Percentiles rank a stretch among this genome's conserved stretches.
phyloP scores from a whole-genome alignment of 2,888 invertebrate genomes.

The Odontocolon sp. region DNA sequence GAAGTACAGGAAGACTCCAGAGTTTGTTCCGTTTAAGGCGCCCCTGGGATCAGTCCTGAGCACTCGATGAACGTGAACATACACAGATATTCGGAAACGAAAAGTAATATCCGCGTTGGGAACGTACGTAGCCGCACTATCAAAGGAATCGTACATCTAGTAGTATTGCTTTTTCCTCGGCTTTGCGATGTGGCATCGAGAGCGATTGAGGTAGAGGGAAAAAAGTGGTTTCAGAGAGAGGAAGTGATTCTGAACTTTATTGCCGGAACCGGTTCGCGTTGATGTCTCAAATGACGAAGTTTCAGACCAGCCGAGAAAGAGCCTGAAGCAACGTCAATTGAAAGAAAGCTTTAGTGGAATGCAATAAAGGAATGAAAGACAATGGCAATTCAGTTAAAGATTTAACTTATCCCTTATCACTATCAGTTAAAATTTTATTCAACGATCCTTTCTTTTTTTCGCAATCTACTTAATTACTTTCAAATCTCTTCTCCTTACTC shows the following conservation, averaged over 20 bases:
- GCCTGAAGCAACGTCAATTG: neutral
- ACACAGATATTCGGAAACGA: neutral
- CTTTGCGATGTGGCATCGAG: no score
- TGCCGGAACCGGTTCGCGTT: neutral
- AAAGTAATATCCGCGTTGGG: conserved; percentile 47
- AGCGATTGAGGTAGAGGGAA: no score
- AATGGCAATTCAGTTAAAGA: no score
- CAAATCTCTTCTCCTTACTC: no score
- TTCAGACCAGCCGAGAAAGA: neutral
- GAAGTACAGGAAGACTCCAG: conserved; percentile 21
- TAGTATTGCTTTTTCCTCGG: neutral
- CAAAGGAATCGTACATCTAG: conserved; percentile 8
- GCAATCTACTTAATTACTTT: no score
- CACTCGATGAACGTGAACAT: neutral
- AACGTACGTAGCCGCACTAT: conserved; percentile 5
- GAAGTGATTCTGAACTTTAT: conserved; percentile 32
- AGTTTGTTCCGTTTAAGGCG: conserved; percentile 12
- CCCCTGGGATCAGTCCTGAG: neutral
- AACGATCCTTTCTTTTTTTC: no score
- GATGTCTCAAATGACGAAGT: neutral
- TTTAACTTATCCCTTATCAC: no score
- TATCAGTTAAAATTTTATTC: no score
- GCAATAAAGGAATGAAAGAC: neutral
- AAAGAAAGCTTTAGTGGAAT: neutral
- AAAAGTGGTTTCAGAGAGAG: no score